Conservation (phyloP, 1,140 invertebrate genomes). For the Holcopasites calliopsidis region DNA sequence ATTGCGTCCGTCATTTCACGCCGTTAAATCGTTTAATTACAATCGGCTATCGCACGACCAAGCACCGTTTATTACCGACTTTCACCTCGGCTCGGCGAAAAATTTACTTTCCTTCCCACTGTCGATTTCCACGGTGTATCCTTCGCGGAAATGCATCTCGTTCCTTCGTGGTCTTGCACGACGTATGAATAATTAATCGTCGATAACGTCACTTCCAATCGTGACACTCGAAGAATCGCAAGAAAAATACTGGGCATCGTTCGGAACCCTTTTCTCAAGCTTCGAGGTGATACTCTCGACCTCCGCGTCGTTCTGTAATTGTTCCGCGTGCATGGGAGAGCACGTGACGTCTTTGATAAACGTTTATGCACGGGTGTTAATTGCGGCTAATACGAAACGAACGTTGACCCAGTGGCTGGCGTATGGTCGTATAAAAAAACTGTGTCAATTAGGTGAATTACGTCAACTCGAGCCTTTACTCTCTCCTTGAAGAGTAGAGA, state of each 20-base stretch:
- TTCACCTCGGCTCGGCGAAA: constrained; percentile 17
- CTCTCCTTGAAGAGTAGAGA: background rate
- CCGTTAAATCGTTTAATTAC: background rate
- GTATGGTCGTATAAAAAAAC: constrained; percentile 30
- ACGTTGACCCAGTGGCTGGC: constrained; percentile 53
- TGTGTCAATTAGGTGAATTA: constrained; percentile 37
- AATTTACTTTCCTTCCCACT: constrained; percentile 36
- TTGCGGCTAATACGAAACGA: constrained; percentile 52
- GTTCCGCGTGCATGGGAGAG: constrained; percentile 35
- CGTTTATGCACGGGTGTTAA: constrained; percentile 55
- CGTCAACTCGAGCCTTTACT: constrained; percentile 2
- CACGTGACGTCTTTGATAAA: constrained; percentile 54
- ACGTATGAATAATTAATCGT: constrained; percentile 6
- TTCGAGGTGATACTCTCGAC: background rate
- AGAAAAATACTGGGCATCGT: background rate
- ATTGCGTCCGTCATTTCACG: background rate
- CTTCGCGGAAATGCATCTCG: background rate
- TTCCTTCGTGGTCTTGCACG: background rate
- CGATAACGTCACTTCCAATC: background rate
- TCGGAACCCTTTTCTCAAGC: background rate
- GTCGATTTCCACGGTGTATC: constrained; percentile 16
- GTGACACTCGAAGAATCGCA: background rate
- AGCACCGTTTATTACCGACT: background rate
- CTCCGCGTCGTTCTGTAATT: constrained; percentile 22
- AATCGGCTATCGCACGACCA: background rate